Percentiles rank a stretch among this genome's conserved stretches.
Evolutionary conservation across 53 echinoderm and acorn worm genomes (phyloP).

Genomic region (Mesocentrotus franciscanus): DNA sequence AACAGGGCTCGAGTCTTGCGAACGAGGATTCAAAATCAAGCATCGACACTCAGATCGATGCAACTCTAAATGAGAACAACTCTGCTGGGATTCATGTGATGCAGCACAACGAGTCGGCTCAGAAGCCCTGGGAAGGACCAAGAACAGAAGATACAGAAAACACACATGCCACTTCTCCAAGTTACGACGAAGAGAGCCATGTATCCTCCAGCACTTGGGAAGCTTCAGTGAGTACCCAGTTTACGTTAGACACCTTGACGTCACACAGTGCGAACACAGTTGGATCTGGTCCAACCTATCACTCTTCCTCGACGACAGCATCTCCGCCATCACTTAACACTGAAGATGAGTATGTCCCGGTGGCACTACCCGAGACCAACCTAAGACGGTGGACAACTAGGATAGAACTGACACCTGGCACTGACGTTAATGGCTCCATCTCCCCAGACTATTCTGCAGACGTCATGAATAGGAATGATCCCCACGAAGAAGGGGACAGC

Average conservation of each 20-base stretch:
- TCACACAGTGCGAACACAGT: conserved; percentile 18
- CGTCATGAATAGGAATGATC: conserved; percentile 28
- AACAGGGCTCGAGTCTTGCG: background rate
- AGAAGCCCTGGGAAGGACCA: conserved; percentile 13
- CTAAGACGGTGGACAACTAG: background rate
- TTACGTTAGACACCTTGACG: conserved; percentile 28
- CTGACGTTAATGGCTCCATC: background rate
- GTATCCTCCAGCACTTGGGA: conserved; percentile 18
- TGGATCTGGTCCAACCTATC: background rate
- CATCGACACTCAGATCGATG: background rate
- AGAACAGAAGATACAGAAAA: background rate
- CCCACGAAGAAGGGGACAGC: conserved; percentile 51
- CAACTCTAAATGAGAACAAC: conserved; percentile 32
- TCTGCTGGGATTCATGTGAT: background rate
- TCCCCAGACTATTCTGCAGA: conserved; percentile 52
- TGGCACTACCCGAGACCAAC: background rate
- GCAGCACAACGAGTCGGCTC: background rate
- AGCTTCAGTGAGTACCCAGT: background rate
- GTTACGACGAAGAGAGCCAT: conserved; percentile 6
- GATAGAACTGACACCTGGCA: background rate
- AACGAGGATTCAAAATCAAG: conserved; percentile 26
- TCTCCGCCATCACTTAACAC: conserved; percentile 38
- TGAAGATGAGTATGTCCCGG: background rate
- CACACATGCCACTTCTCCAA: background rate
- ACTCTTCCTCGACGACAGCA: conserved; percentile 30